These are phyloP conservation scores for Rotaria sp. DNA, from an alignment of 2,888 invertebrate species.

Conservation along the genomic window DNA sequence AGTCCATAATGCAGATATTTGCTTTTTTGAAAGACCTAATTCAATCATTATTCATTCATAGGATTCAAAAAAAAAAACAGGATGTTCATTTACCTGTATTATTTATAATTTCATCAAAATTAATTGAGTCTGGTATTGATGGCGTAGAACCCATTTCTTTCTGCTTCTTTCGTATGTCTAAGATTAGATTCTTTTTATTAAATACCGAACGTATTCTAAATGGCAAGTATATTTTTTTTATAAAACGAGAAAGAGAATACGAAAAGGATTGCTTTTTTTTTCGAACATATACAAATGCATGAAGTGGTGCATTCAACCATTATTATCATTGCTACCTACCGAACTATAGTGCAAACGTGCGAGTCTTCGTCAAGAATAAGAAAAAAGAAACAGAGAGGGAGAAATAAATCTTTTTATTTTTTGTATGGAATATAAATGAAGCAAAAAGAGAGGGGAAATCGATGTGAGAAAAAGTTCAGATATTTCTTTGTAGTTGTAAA, in stretches of 20 bases:
- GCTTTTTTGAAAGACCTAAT: constrained; percentile 5
- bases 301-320: neutral
- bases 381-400: neutral
- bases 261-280: neutral
- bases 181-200: neutral
- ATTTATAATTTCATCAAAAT: neutral
- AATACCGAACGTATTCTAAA: neutral
- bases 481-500: neutral
- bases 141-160: neutral
- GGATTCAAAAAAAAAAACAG: neutral
- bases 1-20: neutral
- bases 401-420: neutral
- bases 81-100: neutral
- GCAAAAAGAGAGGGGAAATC: neutral
- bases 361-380: neutral
- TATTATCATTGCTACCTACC: neutral
- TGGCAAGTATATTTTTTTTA: neutral
- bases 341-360: neutral
- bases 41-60: too few species aligned
- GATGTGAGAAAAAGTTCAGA: neutral
- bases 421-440: neutral
- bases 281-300: neutral
- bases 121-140: neutral
- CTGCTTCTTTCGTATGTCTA: neutral
- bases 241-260: neutral